Percentiles rank a stretch among this genome's conserved stretches.
Conservation (phyloP, 1,140 invertebrate genomes). For the Calephelis virginiensis region DNA sequence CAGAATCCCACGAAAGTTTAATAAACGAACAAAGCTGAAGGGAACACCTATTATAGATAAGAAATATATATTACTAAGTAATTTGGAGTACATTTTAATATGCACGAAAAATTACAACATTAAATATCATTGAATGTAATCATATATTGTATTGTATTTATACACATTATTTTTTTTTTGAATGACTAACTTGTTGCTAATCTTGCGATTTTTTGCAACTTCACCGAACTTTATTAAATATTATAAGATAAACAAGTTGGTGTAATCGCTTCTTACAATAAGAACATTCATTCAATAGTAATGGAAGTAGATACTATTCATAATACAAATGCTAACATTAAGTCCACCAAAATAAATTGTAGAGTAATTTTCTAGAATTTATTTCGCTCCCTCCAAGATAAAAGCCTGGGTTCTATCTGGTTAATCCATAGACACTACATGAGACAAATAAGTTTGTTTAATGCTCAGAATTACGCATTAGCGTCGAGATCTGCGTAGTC, state of each 20-base stretch:
- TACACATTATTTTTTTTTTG: not conserved
- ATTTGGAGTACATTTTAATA: no score
- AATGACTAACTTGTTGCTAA: no score
- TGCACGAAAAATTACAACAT: no score
- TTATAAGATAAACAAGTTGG: no score
- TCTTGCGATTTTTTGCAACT: not conserved
- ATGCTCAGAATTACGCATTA: slow-evolving; percentile 67
- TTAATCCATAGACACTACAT: slow-evolving; percentile 60
- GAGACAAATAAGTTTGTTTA: slow-evolving; percentile 67
- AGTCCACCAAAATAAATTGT: not conserved
- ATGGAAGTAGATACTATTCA: not conserved
- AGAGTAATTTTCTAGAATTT: not conserved
- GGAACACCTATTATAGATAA: no score
- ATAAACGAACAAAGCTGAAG: no score
- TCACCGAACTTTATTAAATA: not conserved
- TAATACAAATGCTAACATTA: not conserved
- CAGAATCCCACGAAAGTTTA: no score
- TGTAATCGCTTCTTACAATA: no score
- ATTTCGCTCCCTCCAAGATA: not conserved
- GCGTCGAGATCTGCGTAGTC: slow-evolving; percentile 53
- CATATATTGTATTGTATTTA: no score
- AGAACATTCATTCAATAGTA: not conserved
- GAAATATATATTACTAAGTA: no score
- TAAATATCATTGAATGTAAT: no score
- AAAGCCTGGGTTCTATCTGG: slow-evolving; percentile 32